Conservation (phyloP, 2,797 vertebrate genomes). For the Moxostoma hubbsi region DNA sequence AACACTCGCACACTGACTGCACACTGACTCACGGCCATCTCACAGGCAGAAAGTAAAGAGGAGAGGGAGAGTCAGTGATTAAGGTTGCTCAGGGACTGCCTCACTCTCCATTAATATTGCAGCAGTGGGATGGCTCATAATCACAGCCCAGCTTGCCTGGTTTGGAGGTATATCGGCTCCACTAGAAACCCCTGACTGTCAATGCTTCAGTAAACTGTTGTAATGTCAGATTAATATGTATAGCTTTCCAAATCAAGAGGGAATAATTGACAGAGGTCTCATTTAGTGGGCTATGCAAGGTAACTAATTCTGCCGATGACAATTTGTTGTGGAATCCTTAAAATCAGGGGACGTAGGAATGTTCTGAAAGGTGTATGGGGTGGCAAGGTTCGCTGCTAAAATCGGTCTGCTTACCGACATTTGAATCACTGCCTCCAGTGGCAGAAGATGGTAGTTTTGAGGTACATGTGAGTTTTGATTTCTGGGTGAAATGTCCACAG, state of each 20-base stretch:
- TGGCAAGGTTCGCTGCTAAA: no score
- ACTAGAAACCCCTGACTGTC: conserved; percentile 16
- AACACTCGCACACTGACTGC: conserved; percentile 25
- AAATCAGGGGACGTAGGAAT: neutral
- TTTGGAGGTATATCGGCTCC: conserved; percentile 51
- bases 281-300: conserved; percentile 11
- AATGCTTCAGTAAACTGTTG: conserved; percentile 6
- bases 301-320: conserved; percentile 2
- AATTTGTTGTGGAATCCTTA: neutral
- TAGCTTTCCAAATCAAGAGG: conserved; percentile 25
- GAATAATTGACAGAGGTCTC: neutral
- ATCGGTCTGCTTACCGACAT: no score
- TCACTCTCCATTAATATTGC: conserved; percentile 57
- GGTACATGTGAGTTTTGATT: no score
- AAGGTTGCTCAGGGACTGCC: conserved; percentile 36
- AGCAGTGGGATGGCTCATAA: conserved; percentile 59
- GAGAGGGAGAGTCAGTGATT: conserved; percentile 11
- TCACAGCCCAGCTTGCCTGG: conserved; percentile 43
- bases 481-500: no score
- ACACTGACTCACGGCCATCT: conserved; percentile 19
- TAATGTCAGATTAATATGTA: conserved; percentile 15
- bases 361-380: no score
- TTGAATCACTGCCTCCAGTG: no score
- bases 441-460: no score
- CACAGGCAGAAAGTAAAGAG: conserved; percentile 1